Percentiles rank a stretch among this genome's conserved stretches.
Evolutionary conservation across 2,113 vertebrate genomes (phyloP).

Genomic region (Eubucco bourcierii): DNA sequence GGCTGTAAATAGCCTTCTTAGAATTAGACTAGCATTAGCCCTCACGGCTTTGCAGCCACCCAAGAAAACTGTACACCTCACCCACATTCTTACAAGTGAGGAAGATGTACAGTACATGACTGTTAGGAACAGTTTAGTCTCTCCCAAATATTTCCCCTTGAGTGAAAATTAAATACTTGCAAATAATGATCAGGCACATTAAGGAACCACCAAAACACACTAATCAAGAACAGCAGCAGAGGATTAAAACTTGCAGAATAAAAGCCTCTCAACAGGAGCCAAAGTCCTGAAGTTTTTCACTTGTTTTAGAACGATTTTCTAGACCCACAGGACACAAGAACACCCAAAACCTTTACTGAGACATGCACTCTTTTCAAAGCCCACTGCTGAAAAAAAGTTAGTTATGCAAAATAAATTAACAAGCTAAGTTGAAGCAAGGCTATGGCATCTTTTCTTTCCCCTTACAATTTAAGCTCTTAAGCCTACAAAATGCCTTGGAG

Average conservation of each 20-base stretch:
- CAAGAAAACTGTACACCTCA: neutral
- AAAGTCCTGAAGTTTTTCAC: neutral
- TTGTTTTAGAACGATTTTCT: constrained; percentile 39
- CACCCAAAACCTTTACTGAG: neutral
- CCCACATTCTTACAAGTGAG: neutral
- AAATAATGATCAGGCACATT: neutral
- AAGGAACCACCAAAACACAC: neutral
- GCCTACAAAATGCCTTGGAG: neutral
- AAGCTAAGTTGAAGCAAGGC: neutral
- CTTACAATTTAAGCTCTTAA: neutral
- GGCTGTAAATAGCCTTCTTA: constrained; percentile 58
- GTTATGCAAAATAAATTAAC: neutral
- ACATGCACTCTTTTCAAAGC: neutral
- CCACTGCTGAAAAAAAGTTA: neutral
- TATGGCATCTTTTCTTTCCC: neutral
- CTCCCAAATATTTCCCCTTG: neutral
- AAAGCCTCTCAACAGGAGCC: constrained; percentile 15
- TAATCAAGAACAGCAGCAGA: constrained; percentile 14
- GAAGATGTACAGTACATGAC: neutral
- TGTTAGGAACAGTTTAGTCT: neutral
- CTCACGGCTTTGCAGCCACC: constrained; percentile 12
- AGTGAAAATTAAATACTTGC: neutral
- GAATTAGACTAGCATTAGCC: constrained; percentile 51
- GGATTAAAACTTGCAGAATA: constrained; percentile 43
- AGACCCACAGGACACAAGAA: neutral